These are phyloP conservation scores for Atethmia centrago DNA, from an alignment of 2,888 invertebrate species.

Conservation along the genomic window DNA sequence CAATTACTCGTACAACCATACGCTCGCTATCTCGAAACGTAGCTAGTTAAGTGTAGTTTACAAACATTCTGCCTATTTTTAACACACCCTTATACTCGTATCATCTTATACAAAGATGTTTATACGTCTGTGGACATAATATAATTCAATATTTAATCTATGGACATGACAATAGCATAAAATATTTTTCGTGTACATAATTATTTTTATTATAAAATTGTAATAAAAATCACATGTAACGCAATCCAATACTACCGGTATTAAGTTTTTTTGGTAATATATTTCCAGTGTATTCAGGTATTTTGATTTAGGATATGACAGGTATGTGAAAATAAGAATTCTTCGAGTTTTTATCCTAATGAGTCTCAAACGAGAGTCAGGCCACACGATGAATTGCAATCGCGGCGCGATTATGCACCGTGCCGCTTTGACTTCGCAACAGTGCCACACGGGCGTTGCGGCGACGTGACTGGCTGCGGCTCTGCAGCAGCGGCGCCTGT, in stretches of 20 bases:
- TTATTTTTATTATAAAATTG: neutral
- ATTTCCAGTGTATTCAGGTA: neutral
- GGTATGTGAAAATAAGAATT: constrained; percentile 32
- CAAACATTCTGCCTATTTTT: neutral
- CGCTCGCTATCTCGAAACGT: neutral
- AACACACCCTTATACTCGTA: too few species aligned
- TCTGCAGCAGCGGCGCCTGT: neutral
- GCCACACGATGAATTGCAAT: neutral
- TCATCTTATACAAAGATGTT: neutral
- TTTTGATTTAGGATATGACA: constrained; percentile 1
- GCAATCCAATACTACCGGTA: neutral
- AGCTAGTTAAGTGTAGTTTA: neutral
- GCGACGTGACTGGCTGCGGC: neutral
- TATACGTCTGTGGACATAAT: neutral
- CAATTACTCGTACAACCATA: too few species aligned
- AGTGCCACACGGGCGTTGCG: neutral
- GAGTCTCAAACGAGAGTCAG: neutral
- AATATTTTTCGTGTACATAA: neutral
- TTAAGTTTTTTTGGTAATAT: neutral
- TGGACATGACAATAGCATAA: constrained; percentile 25
- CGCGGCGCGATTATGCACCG: neutral
- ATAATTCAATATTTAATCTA: neutral
- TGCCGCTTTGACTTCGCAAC: neutral
- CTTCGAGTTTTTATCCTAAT: neutral
- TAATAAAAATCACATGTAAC: neutral